phyloP scores from a whole-genome alignment of 2,888 invertebrate species.

The Polydrusus tereticollis region DNA sequence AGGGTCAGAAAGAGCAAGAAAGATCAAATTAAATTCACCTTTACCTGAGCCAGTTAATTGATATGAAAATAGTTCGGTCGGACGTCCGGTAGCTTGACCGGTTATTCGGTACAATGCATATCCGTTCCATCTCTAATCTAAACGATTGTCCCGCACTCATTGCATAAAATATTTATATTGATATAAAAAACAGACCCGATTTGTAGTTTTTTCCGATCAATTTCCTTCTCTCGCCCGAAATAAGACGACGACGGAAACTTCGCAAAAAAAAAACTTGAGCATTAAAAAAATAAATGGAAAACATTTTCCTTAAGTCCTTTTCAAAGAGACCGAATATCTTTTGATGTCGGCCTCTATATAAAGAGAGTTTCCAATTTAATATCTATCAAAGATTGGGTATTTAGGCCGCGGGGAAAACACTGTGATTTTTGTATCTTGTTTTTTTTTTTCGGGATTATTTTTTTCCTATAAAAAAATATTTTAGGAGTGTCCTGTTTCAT shows the following conservation, averaged over 20 bases:
- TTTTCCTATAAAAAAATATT: neutral
- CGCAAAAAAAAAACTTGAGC: conserved; percentile 12
- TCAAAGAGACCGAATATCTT: conserved; percentile 45
- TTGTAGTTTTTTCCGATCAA: conserved; percentile 23
- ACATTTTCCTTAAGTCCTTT: conserved; percentile 38
- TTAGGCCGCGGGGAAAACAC: conserved; percentile 34
- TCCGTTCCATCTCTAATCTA: too few relatives aligned
- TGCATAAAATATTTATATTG: too few relatives aligned
- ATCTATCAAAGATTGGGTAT: conserved; percentile 58
- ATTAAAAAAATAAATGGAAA: conserved; percentile 44
- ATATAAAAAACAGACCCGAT: conserved; percentile 26
- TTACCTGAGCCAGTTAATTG: too few relatives aligned
- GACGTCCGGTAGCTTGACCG: too few relatives aligned
- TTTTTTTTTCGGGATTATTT: conserved; percentile 8
- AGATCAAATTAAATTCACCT: too few relatives aligned
- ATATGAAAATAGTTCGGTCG: too few relatives aligned
- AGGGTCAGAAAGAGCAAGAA: too few relatives aligned
- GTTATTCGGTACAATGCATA: too few relatives aligned
- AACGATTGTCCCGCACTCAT: too few relatives aligned
- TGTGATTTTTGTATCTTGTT: conserved; percentile 21
- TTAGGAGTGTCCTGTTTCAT: neutral
- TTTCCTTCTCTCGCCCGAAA: conserved; percentile 18
- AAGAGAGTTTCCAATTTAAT: conserved; percentile 57
- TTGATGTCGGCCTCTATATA: conserved; percentile 49
- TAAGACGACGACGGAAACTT: neutral